Evolutionary conservation across 92 coral and sea anemone species (phyloP).

Genomic region (Bergia sp.): DNA sequence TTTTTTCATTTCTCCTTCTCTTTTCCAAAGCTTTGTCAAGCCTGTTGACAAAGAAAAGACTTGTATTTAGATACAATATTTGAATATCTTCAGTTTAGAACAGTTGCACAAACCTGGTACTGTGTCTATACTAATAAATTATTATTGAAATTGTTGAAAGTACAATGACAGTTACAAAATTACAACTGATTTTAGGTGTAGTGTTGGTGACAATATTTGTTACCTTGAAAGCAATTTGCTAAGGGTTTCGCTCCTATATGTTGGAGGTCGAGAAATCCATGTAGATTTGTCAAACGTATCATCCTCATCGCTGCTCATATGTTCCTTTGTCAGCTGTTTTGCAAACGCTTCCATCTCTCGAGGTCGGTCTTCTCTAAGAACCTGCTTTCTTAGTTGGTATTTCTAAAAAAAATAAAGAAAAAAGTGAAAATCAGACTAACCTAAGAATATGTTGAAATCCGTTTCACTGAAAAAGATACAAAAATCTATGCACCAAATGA

Average conservation of each 20-base stretch:
- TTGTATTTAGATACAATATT: no score
- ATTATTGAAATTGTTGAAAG: no score
- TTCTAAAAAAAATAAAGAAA: not conserved
- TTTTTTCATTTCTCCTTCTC: not conserved
- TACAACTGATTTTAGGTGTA: not conserved
- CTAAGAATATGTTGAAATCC: not conserved
- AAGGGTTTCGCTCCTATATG: slow-evolving; percentile 37
- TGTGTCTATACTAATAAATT: no score
- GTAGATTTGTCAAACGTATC: slow-evolving; percentile 9
- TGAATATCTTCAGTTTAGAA: no score
- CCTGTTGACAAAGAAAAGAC: no score
- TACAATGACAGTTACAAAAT: no score
- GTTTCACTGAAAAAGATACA: not conserved
- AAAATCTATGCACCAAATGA: no score
- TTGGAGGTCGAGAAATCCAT: slow-evolving; percentile 53
- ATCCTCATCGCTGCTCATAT: slow-evolving; percentile 24
- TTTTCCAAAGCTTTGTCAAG: no score
- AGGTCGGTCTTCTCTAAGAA: not conserved
- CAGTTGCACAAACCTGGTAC: no score
- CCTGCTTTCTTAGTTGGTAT: not conserved
- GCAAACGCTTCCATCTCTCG: slow-evolving; percentile 7
- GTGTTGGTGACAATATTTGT: not conserved
- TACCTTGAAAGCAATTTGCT: slow-evolving; percentile 29
- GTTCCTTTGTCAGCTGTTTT: slow-evolving; percentile 5
- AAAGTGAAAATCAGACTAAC: not conserved